Percentiles rank a stretch among this genome's conserved stretches.
These are phyloP conservation scores for Bemisia tabaci DNA, from an alignment of 1,140 invertebrate genomes.

Conservation along the genomic window DNA sequence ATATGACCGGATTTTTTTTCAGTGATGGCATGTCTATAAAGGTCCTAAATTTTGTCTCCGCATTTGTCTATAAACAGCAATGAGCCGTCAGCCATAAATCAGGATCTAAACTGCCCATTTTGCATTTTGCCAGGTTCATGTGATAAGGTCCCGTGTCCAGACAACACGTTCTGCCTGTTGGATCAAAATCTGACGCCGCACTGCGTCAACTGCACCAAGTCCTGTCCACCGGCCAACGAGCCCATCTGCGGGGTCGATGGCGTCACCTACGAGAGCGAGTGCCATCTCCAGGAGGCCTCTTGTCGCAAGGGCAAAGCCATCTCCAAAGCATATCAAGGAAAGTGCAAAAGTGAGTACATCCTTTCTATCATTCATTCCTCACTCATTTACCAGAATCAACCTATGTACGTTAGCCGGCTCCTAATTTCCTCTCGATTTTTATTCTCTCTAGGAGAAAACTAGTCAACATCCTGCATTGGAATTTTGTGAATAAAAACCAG, in stretches of 20 bases:
- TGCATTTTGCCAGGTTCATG: constrained; percentile 44
- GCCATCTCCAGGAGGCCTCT: constrained; percentile 67
- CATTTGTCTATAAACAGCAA: no score
- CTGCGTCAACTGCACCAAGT: constrained; percentile 60
- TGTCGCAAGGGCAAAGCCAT: constrained; percentile 68
- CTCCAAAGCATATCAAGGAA: constrained; percentile 70
- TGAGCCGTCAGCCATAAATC: no score
- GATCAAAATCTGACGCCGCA: constrained; percentile 74
- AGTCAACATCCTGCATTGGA: no score
- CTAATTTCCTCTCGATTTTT: no score
- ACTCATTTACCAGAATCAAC: no score
- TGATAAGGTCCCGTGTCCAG: constrained; percentile 60
- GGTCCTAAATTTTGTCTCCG: no score
- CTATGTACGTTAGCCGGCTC: background rate
- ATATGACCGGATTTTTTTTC: no score
- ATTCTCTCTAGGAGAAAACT: no score
- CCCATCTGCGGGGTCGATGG: constrained; percentile 77
- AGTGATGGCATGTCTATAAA: no score
- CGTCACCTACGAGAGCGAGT: constrained; percentile 69
- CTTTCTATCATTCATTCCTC: background rate
- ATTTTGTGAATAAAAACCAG: no score
- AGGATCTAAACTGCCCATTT: no score
- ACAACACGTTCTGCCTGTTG: constrained; percentile 65
- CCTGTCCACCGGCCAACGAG: constrained; percentile 41
- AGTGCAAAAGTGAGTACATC: constrained; percentile 55